Percentiles rank a stretch among this genome's conserved stretches.
Evolutionary conservation across 1,140 invertebrate species (phyloP).

Genomic region (Lepidotrigona ventralis): DNA sequence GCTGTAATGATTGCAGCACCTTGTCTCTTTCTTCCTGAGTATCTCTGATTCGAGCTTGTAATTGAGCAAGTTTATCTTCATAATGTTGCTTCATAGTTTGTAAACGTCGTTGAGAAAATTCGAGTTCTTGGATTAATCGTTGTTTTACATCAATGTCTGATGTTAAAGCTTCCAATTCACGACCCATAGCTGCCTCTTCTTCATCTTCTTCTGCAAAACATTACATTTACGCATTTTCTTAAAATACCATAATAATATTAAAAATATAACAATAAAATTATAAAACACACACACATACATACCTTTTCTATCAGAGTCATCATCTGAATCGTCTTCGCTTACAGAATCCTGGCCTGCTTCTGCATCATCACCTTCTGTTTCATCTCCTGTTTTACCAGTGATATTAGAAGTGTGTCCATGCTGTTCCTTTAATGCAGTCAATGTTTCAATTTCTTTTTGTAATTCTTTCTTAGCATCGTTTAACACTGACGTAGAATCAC

Average conservation of each 20-base stretch:
- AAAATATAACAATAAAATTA: neutral
- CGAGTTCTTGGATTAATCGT: constrained; percentile 95
- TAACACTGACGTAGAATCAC: constrained; percentile 80
- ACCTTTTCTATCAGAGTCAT: constrained; percentile 81
- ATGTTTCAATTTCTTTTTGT: constrained; percentile 81
- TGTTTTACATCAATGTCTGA: constrained; percentile 96
- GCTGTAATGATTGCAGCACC: constrained; percentile 87
- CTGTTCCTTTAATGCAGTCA: constrained; percentile 75
- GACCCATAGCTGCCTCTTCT: constrained; percentile 80
- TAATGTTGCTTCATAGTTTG: constrained; percentile 93
- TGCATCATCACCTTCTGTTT: constrained; percentile 73
- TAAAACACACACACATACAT: constrained; percentile 10
- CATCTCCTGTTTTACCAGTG: constrained; percentile 72
- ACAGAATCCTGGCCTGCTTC: constrained; percentile 81
- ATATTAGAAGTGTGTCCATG: constrained; percentile 64
- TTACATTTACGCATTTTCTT: neutral
- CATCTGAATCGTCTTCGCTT: constrained; percentile 83
- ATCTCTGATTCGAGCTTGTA: constrained; percentile 92
- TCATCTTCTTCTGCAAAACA: constrained; percentile 76
- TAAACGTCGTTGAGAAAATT: constrained; percentile 91
- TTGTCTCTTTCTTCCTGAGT: constrained; percentile 97
- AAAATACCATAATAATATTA: neutral
- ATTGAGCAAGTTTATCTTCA: constrained; percentile 94
- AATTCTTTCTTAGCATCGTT: constrained; percentile 86
- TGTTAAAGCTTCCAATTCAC: constrained; percentile 91